phyloP scores from a whole-genome alignment of 2,797 vertebrate genomes.

The Halcyon leucocephala region DNA sequence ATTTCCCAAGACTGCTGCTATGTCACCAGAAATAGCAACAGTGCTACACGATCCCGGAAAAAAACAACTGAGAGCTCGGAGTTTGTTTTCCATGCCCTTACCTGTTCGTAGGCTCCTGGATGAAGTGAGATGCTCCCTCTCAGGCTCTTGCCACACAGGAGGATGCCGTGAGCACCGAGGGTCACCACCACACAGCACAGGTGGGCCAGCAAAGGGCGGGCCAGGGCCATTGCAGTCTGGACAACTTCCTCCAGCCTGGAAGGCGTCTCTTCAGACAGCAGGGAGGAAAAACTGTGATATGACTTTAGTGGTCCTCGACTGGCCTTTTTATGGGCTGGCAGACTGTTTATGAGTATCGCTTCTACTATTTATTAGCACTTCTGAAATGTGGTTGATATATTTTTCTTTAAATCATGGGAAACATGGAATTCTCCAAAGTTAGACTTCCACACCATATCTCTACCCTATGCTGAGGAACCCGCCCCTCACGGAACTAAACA shows the following conservation, averaged over 20 bases:
- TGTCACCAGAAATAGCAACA: constrained; percentile 2
- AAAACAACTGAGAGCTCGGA: background rate
- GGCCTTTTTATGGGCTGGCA: background rate
- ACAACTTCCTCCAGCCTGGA: constrained; percentile 79
- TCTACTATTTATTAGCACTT: background rate
- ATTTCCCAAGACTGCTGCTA: background rate
- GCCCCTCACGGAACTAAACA: background rate
- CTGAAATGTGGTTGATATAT: background rate
- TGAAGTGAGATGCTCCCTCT: constrained; percentile 78
- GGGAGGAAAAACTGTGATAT: background rate
- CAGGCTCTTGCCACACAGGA: constrained; percentile 84
- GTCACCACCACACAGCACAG: constrained; percentile 88
- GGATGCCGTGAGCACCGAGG: constrained; percentile 82
- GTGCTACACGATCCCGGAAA: background rate
- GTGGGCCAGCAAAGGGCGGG: constrained; percentile 88
- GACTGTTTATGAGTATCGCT: background rate
- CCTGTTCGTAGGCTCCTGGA: constrained; percentile 30
- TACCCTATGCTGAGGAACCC: background rate
- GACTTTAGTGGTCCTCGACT: background rate
- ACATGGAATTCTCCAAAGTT: background rate
- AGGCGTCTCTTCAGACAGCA: constrained; percentile 75
- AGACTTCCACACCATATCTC: background rate
- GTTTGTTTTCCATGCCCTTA: background rate
- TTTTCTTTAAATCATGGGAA: background rate
- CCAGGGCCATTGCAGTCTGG: constrained; percentile 78